phyloP scores from a whole-genome alignment of 2,797 vertebrate species.

The Synaphobranchus kaupii region DNA sequence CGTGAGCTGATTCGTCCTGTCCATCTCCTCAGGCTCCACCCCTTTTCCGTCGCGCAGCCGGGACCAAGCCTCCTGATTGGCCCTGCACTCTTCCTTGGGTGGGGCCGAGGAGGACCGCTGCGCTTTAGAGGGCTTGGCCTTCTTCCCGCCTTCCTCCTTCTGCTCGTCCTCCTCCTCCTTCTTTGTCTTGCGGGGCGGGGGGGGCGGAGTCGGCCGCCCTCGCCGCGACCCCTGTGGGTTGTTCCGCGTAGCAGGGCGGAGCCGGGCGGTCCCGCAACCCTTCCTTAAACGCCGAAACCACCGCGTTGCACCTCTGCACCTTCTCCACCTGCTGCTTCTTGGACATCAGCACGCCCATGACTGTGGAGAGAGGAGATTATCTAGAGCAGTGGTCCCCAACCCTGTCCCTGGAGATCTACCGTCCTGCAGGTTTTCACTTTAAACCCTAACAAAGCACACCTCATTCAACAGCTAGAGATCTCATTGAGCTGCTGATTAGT shows the following conservation, averaged over 20 bases:
- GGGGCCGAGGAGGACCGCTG: conserved; percentile 58
- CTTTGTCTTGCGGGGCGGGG: conserved; percentile 64
- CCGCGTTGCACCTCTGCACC: conserved; percentile 92
- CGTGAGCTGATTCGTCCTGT: conserved; percentile 82
- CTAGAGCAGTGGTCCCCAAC: too few species aligned
- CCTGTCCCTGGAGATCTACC: too few species aligned
- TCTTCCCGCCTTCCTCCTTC: conserved; percentile 66
- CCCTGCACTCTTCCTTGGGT: conserved; percentile 68
- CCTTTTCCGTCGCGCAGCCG: conserved; percentile 89
- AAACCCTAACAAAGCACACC: too few species aligned
- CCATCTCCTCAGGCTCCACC: conserved; percentile 90
- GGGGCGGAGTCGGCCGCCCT: conserved; percentile 66
- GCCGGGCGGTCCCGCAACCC: conserved; percentile 81
- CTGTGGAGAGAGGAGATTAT: conserved; percentile 49
- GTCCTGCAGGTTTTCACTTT: too few species aligned
- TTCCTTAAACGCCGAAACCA: conserved; percentile 91
- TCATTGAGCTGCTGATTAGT: too few species aligned
- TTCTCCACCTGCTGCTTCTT: conserved; percentile 96
- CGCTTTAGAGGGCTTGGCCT: conserved; percentile 54
- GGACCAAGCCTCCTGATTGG: conserved; percentile 87
- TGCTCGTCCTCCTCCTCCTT: conserved; percentile 55
- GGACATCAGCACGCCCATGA: conserved; percentile 92
- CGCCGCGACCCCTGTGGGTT: conserved; percentile 66
- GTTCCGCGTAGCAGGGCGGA: conserved; percentile 63
- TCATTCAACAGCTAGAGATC: too few species aligned